Evolutionary conservation across 1,140 invertebrate species (phyloP).

Genomic region (Drosophila sp.): DNA sequence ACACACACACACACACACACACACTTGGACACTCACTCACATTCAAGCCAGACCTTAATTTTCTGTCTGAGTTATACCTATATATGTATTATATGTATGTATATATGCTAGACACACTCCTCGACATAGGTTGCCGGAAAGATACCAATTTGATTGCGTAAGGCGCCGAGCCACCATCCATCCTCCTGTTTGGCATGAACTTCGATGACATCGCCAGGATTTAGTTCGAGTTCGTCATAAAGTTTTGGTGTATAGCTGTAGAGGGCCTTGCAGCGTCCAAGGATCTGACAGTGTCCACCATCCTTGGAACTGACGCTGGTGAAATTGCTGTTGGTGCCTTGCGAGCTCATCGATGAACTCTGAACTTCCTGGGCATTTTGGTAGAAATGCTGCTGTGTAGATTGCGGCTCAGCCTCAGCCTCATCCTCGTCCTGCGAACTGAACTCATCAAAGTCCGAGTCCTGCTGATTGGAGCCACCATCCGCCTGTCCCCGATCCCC

Average conservation of each 20-base stretch:
- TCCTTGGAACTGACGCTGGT: slow-evolving; percentile 30
- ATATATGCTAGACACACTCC: slow-evolving; percentile 84
- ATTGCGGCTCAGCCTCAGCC: slow-evolving; percentile 86
- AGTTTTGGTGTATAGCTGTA: slow-evolving; percentile 95
- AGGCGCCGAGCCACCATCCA: slow-evolving; percentile 97
- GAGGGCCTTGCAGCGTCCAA: slow-evolving; percentile 89
- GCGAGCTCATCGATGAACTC: slow-evolving; percentile 29
- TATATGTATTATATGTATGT: too few relatives aligned
- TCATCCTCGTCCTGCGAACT: slow-evolving; percentile 88
- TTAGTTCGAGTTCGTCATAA: slow-evolving; percentile 94
- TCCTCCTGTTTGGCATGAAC: slow-evolving; percentile 96
- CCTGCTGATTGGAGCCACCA: slow-evolving; percentile 92
- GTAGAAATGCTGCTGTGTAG: slow-evolving; percentile 60
- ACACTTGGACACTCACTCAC: slow-evolving; percentile 14
- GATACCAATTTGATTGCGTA: slow-evolving; percentile 93
- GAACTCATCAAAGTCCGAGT: slow-evolving; percentile 92
- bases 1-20: slow-evolving; percentile 19
- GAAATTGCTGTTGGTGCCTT: slow-evolving; percentile 28
- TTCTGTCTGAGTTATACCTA: slow-evolving; percentile 28
- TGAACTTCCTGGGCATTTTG: slow-evolving; percentile 75
- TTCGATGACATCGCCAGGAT: slow-evolving; percentile 93
- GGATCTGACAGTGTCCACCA: slow-evolving; percentile 39
- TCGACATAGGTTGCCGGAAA: slow-evolving; percentile 97
- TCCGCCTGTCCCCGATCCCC: slow-evolving; percentile 91
- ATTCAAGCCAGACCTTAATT: slow-evolving; percentile 24